A percentile compares a stretch with the other conserved stretches of the same genome.
Conservation (phyloP, 2,888 invertebrate species). For the Dicranocentrus wangi region DNA sequence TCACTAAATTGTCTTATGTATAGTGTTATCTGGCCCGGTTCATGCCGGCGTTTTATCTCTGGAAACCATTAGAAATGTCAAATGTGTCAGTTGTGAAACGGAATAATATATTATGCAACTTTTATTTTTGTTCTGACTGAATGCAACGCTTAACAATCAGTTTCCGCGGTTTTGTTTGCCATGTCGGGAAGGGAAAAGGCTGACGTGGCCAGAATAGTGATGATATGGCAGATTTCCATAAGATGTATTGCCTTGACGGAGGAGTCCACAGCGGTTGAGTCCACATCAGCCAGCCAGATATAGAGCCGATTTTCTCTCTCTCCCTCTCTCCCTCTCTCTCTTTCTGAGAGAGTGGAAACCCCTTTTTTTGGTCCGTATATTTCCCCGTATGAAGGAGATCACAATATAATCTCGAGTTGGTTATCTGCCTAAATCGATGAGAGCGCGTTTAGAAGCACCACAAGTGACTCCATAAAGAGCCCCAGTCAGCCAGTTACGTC, state of each 20-base stretch:
- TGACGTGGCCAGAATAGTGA: slow-evolving; percentile 41
- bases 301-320: too few relatives aligned
- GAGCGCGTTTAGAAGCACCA: slow-evolving; percentile 25
- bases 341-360: neutral
- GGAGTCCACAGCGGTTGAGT: neutral
- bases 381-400: neutral
- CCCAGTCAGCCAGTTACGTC: slow-evolving; percentile 6
- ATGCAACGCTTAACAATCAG: slow-evolving; percentile 33
- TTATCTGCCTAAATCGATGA: slow-evolving; percentile 48
- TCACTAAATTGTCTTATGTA: too few relatives aligned
- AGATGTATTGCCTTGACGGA: slow-evolving; percentile 36
- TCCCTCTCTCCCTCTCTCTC: too few relatives aligned
- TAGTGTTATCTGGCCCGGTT: too few relatives aligned
- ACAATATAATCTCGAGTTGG: slow-evolving; percentile 44
- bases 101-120: slow-evolving; percentile 33
- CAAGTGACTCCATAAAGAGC: slow-evolving; percentile 14
- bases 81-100: slow-evolving; percentile 33
- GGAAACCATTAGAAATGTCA: slow-evolving; percentile 1
- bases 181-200: slow-evolving; percentile 20
- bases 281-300: too few relatives aligned
- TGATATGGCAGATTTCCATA: slow-evolving; percentile 48
- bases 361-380: neutral
- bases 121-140: slow-evolving; percentile 30
- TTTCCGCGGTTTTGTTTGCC: slow-evolving; percentile 48
- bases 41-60: too few relatives aligned